phyloP scores from a whole-genome alignment of 1,140 invertebrate genomes.

The Pseudomyrmex flavicornis region DNA sequence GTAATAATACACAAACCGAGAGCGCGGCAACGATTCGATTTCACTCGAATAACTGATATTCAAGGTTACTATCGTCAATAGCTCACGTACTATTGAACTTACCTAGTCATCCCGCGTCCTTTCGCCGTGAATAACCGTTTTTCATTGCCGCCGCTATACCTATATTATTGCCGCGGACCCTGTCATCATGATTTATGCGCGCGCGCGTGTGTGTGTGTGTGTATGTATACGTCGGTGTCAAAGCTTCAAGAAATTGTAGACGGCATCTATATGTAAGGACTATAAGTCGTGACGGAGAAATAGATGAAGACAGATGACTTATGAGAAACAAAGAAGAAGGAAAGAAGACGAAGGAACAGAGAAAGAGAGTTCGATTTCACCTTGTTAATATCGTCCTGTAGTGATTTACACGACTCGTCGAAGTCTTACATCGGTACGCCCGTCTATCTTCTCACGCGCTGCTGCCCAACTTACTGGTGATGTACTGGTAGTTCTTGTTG shows the following conservation, averaged over 20 bases:
- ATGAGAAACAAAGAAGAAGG: slow-evolving; percentile 1
- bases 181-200: neutral
- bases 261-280: neutral
- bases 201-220: neutral
- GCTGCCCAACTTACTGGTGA: slow-evolving; percentile 55
- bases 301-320: neutral
- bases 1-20: slow-evolving; percentile 21
- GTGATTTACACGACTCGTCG: slow-evolving; percentile 71
- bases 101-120: slow-evolving; percentile 29
- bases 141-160: neutral
- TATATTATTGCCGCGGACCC: neutral
- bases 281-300: neutral
- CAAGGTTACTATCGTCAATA: slow-evolving; percentile 39
- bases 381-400: slow-evolving; percentile 72
- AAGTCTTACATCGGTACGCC: slow-evolving; percentile 42
- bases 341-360: slow-evolving; percentile 42
- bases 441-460: slow-evolving; percentile 57
- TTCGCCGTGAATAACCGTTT: slow-evolving; percentile 16
- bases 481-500: slow-evolving; percentile 61
- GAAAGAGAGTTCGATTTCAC: slow-evolving; percentile 73
- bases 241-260: slow-evolving; percentile 3
- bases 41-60: slow-evolving; percentile 51
- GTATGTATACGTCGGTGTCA: neutral
- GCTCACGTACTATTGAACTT: slow-evolving; percentile 24
- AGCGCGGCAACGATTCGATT: slow-evolving; percentile 64